Evolutionary conservation across 2,888 invertebrate species (phyloP).

Genomic region (Magallana nippona): DNA sequence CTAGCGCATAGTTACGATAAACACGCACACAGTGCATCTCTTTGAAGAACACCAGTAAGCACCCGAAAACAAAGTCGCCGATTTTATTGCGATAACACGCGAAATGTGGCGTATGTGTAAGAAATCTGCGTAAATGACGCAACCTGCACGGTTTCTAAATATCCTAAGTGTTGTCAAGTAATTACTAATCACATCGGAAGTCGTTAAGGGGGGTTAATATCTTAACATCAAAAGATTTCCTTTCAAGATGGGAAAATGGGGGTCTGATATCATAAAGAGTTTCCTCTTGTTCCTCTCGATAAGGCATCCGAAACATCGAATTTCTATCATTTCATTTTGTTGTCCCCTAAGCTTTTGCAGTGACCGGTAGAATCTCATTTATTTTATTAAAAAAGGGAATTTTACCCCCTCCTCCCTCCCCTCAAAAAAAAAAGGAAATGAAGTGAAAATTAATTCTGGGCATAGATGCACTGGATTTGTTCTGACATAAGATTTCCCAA

Average conservation of each 20-base stretch:
- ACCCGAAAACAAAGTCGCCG: not conserved
- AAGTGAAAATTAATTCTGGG: not conserved
- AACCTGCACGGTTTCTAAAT: conserved; percentile 7
- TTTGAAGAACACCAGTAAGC: not conserved
- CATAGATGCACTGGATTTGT: too few relatives aligned
- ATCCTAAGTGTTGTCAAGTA: conserved; percentile 30
- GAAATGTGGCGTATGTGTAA: conserved; percentile 16
- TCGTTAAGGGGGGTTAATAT: conserved; percentile 11
- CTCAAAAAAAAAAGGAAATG: not conserved
- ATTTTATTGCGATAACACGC: not conserved
- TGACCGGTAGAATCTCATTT: too few relatives aligned
- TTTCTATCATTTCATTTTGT: too few relatives aligned
- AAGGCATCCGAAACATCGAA: too few relatives aligned
- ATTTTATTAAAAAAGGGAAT: not conserved
- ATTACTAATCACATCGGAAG: conserved; percentile 30
- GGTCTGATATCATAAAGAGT: not conserved
- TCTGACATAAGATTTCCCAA: too few relatives aligned
- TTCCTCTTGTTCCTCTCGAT: not conserved
- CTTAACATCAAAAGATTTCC: conserved; percentile 1
- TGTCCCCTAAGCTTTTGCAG: too few relatives aligned
- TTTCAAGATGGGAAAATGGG: not conserved
- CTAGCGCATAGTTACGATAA: conserved; percentile 6
- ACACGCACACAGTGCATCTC: not conserved
- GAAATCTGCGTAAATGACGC: not conserved
- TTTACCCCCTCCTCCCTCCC: not conserved